Evolutionary conservation across 2,113 vertebrate species (phyloP).

Genomic region (Amazona vittata): DNA sequence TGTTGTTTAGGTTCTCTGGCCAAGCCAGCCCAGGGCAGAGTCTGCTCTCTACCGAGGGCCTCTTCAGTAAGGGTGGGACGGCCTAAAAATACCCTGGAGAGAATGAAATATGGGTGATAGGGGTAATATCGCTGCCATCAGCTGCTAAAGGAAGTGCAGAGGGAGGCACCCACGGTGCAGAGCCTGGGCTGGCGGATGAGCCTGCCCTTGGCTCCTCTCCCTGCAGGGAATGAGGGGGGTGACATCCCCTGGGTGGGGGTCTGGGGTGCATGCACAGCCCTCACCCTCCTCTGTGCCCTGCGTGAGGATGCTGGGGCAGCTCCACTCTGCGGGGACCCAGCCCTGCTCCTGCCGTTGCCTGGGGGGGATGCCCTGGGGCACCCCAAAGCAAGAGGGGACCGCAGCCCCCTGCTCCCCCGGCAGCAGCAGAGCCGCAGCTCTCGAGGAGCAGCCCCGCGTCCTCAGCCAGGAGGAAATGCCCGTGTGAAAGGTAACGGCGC

Average conservation of each 20-base stretch:
- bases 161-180: slow-evolving; percentile 14
- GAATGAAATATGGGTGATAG: slow-evolving; percentile 46
- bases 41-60: not conserved
- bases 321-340: fast-evolving
- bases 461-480: not conserved
- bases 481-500: not conserved
- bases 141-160: slow-evolving; percentile 7
- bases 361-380: fast-evolving
- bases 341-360: not conserved
- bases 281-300: not conserved
- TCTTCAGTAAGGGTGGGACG: slow-evolving; percentile 9
- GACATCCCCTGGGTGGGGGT: not conserved
- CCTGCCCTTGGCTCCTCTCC: not conserved
- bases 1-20: slow-evolving; percentile 35
- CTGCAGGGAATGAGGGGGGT: not conserved
- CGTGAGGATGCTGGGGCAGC: no score
- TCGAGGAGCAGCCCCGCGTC: not conserved
- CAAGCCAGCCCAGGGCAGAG: slow-evolving; percentile 1
- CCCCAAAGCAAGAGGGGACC: not conserved
- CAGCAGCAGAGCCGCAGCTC: not conserved
- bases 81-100: slow-evolving; percentile 68
- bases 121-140: not conserved
- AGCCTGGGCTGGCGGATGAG: not conserved
- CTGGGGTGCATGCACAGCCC: not conserved
- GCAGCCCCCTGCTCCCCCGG: not conserved